phyloP scores from a whole-genome alignment of 2,113 vertebrate genomes.

The Antennarius striatus region DNA sequence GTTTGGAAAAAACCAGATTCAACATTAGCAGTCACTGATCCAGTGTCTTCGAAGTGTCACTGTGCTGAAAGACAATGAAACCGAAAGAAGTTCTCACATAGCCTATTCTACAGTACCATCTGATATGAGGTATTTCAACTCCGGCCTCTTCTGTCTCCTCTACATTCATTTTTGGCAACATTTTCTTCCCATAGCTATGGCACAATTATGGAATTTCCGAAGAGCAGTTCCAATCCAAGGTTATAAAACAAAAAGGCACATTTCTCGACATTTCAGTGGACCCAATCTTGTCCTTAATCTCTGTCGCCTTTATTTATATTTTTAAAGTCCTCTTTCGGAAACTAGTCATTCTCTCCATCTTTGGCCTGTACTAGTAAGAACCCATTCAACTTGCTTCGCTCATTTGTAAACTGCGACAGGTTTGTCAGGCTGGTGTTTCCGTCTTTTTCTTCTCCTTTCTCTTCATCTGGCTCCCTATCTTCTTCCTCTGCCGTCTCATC shows the following conservation, averaged over 20 bases:
- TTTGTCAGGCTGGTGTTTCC: conserved; percentile 85
- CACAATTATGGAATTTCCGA: conserved; percentile 65
- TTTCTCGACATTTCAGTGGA: conserved; percentile 66
- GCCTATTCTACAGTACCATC: conserved; percentile 46
- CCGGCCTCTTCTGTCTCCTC: conserved; percentile 41
- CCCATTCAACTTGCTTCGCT: conserved; percentile 82
- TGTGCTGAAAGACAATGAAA: conserved; percentile 18
- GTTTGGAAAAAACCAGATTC: conserved; percentile 35
- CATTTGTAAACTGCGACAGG: conserved; percentile 81
- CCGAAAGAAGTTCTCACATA: conserved; percentile 14
- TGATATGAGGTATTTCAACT: conserved; percentile 62
- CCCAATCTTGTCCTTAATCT: conserved; percentile 28
- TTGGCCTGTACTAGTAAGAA: conserved; percentile 82
- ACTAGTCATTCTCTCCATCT: conserved; percentile 83
- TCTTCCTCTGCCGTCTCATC: conserved; percentile 77
- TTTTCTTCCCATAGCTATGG: conserved; percentile 57
- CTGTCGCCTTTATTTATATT: conserved; percentile 23
- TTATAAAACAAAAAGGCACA: conserved; percentile 80
- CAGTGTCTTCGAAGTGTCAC: not conserved
- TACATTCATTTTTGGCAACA: conserved; percentile 76
- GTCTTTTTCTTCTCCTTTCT: conserved; percentile 80
- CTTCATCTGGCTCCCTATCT: conserved; percentile 79
- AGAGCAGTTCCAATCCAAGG: conserved; percentile 55
- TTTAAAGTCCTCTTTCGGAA: conserved; percentile 77
- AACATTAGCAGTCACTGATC: conserved; percentile 21